Conservation (phyloP, 2,113 vertebrate species). For the Brachionichthys hirsutus region DNA sequence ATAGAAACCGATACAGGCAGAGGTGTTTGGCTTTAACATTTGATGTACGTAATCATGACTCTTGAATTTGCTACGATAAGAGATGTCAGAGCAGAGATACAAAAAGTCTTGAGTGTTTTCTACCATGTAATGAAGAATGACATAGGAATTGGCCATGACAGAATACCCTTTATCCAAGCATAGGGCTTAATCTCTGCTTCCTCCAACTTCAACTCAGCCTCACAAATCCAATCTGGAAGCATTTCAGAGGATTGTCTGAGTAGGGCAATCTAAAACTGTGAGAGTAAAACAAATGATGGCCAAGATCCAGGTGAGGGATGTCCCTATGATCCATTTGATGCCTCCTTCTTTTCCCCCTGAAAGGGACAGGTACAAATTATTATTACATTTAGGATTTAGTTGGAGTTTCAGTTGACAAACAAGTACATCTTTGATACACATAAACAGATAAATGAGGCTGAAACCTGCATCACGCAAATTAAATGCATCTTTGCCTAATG, state of each 20-base stretch:
- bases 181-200: conserved; percentile 42
- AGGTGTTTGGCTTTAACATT: conserved; percentile 40
- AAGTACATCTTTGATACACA: too few relatives aligned
- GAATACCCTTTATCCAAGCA: conserved; percentile 21
- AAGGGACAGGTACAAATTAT: too few relatives aligned
- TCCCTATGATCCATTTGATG: too few relatives aligned
- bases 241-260: conserved; percentile 62
- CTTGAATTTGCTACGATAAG: conserved; percentile 19
- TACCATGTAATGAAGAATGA: too few relatives aligned
- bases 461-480: neutral
- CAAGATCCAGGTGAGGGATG: neutral
- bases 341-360: too few relatives aligned
- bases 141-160: conserved; percentile 3
- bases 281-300: conserved; percentile 16
- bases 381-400: too few relatives aligned
- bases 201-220: conserved; percentile 14
- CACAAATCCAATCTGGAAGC: conserved; percentile 56
- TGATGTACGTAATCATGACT: conserved; percentile 44
- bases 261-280: conserved; percentile 38
- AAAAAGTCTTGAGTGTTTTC: neutral
- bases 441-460: too few relatives aligned
- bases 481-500: neutral
- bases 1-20: conserved; percentile 8
- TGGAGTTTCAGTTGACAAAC: too few relatives aligned
- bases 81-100: neutral